A percentile compares a stretch with the other conserved stretches of the same genome.
phyloP scores from a whole-genome alignment of 2,797 vertebrate genomes.

The Malacoraja senta region DNA sequence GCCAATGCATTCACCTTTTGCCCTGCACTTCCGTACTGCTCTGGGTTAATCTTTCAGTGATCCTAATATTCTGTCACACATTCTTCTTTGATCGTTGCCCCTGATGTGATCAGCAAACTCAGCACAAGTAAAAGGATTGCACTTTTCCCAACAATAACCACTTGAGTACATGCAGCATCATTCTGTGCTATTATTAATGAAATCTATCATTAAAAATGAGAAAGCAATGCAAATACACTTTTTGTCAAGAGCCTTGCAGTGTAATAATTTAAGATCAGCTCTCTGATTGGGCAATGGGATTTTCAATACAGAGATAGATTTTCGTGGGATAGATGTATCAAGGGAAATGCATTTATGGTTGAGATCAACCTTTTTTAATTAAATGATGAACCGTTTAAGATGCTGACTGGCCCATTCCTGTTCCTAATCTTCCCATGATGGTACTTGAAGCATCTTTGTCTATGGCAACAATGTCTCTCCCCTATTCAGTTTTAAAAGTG shows the following conservation, averaged over 20 bases:
- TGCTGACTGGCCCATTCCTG: conserved; percentile 6
- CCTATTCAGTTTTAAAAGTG: background rate
- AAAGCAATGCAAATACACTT: background rate
- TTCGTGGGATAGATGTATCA: background rate
- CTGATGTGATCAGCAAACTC: background rate
- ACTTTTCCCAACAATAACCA: background rate
- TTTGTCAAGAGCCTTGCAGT: background rate
- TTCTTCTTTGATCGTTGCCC: background rate
- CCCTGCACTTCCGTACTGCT: background rate
- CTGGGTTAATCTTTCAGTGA: background rate
- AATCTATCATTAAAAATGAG: background rate
- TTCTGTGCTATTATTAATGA: background rate
- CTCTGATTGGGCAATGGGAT: background rate
- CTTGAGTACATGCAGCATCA: background rate
- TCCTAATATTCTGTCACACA: background rate
- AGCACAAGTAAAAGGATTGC: background rate
- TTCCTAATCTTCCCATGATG: conserved; percentile 4
- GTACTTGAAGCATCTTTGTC: background rate
- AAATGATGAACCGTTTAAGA: background rate
- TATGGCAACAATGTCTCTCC: background rate
- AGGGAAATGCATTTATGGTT: background rate
- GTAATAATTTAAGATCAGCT: background rate
- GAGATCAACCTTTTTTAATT: background rate
- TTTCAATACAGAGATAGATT: background rate
- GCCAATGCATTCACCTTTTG: background rate